These are phyloP conservation scores for Oophaga pumilio DNA, from an alignment of 2,113 vertebrate species.

Conservation along the genomic window DNA sequence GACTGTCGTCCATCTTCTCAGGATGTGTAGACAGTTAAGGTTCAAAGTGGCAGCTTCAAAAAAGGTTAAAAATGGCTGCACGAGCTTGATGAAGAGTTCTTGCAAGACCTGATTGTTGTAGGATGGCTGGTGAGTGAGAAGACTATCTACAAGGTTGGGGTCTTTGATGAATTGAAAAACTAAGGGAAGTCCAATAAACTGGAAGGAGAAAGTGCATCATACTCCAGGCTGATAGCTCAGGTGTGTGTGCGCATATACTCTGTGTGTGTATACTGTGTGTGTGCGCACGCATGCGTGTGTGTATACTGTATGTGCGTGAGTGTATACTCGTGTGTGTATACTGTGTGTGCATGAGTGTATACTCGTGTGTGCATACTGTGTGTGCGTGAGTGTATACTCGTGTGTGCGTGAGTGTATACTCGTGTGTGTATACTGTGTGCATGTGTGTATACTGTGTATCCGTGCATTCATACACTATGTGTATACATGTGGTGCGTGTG, in stretches of 20 bases:
- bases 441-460: too few relatives aligned
- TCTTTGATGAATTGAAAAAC: not conserved
- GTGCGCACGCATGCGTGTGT: too few relatives aligned
- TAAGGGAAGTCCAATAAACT: not conserved
- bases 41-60: not conserved
- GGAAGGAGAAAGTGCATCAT: constrained; percentile 16
- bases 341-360: too few relatives aligned
- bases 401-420: too few relatives aligned
- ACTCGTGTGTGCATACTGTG: too few relatives aligned
- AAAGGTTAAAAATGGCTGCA: not conserved
- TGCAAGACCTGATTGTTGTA: not conserved
- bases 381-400: too few relatives aligned
- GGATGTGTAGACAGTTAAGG: not conserved
- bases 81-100: not conserved
- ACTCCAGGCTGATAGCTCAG: not conserved
- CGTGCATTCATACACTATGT: too few relatives aligned
- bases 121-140: constrained; percentile 22
- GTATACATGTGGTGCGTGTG: too few relatives aligned
- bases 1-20: not conserved
- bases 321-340: too few relatives aligned
- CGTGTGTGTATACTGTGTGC: too few relatives aligned
- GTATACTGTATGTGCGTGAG: too few relatives aligned
- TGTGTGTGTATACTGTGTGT: too few relatives aligned
- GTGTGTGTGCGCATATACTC: not conserved
- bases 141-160: not conserved